These are phyloP conservation scores for Platerodrilus igneus DNA, from an alignment of 2,888 invertebrate species.

Conservation along the genomic window DNA sequence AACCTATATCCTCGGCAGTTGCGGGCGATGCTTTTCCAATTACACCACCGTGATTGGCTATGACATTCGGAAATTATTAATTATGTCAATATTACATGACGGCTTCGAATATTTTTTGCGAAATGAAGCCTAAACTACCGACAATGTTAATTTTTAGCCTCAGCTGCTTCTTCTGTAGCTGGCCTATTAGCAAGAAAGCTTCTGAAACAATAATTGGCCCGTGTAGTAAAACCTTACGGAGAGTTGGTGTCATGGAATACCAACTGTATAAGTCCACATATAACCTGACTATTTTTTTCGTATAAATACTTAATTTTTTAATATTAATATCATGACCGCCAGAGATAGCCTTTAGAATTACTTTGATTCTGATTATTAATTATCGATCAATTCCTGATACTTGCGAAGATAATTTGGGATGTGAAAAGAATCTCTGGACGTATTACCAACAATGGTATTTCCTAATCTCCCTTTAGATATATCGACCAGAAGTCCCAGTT, in stretches of 20 bases:
- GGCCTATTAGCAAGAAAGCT: constrained; percentile 32
- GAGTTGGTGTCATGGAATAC: constrained; percentile 33
- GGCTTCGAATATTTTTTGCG: too few species aligned
- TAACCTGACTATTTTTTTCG: constrained; percentile 24
- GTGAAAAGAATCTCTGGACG: constrained; percentile 24
- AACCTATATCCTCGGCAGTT: too few species aligned
- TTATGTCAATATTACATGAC: too few species aligned
- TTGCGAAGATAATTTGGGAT: constrained; percentile 26
- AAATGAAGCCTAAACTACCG: too few species aligned
- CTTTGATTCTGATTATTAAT: constrained; percentile 32
- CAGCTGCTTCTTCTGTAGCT: constrained; percentile 17
- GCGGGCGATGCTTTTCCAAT: too few species aligned
- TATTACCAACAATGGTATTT: constrained; percentile 23
- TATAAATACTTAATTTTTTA: constrained; percentile 19
- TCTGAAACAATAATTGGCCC: constrained; percentile 27
- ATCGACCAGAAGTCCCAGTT: constrained; percentile 26
- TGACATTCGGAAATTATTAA: too few species aligned
- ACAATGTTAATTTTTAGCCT: constrained; percentile 16
- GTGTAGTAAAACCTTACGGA: constrained; percentile 33
- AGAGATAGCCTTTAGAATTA: constrained; percentile 33
- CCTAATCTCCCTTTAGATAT: constrained; percentile 26
- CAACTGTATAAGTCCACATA: constrained; percentile 32
- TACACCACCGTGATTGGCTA: too few species aligned
- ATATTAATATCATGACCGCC: constrained; percentile 19
- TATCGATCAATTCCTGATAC: constrained; percentile 35